phyloP scores from a whole-genome alignment of 2,113 vertebrate genomes.

The Cepphus grylle region DNA sequence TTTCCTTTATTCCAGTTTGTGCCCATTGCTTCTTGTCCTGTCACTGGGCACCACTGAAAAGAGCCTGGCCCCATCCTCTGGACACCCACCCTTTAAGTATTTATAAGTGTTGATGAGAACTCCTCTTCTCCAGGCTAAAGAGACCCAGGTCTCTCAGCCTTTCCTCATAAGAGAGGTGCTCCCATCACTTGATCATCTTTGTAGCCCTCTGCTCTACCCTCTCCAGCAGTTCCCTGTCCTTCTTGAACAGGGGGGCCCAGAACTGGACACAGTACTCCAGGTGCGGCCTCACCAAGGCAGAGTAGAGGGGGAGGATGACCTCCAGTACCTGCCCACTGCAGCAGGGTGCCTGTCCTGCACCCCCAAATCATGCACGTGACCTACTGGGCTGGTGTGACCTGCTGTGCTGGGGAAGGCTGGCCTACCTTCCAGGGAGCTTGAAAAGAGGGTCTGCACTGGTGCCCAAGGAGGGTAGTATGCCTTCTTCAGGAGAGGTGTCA shows the following conservation, averaged over 20 bases:
- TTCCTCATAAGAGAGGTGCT: no score
- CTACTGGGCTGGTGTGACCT: not conserved
- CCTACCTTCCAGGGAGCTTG: not conserved
- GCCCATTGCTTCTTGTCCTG: not conserved
- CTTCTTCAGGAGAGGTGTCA: not conserved
- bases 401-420: not conserved
- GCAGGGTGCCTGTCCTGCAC: accelerated
- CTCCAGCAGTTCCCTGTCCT: not conserved
- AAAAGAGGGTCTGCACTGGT: not conserved
- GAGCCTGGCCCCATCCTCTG: not conserved
- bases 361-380: not conserved
- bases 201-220: not conserved
- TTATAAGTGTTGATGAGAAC: not conserved
- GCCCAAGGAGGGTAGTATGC: accelerated
- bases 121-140: not conserved
- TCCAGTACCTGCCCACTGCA: not conserved
- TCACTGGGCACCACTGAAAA: not conserved
- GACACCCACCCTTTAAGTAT: not conserved
- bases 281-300: not conserved
- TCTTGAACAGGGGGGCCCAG: not conserved
- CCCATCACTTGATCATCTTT: not conserved
- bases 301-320: not conserved
- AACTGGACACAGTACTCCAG: not conserved
- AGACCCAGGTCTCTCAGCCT: not conserved
- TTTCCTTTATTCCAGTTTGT: not conserved